Evolutionary conservation across 2,797 vertebrate genomes (phyloP).

Genomic region (Bovichtus diacanthus): DNA sequence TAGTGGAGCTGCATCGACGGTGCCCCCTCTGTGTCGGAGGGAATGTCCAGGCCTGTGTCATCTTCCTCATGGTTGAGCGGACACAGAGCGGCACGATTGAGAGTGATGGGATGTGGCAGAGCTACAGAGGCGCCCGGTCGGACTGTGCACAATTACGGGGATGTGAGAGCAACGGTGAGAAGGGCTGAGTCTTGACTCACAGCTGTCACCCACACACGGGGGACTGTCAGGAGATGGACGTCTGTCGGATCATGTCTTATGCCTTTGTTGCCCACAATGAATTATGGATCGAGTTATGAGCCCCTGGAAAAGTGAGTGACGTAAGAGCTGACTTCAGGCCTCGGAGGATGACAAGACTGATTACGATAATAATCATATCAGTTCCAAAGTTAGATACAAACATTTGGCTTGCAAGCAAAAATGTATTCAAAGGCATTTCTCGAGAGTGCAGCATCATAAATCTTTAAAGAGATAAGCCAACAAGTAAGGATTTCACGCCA

Average conservation of each 20-base stretch:
- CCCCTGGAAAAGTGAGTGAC: slow-evolving; percentile 42
- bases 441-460: background rate
- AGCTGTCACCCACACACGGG: slow-evolving; percentile 76
- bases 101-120: slow-evolving; percentile 80
- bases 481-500: slow-evolving; percentile 13
- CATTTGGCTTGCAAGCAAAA: slow-evolving; percentile 30
- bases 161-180: slow-evolving; percentile 69
- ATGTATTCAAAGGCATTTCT: slow-evolving; percentile 12
- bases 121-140: slow-evolving; percentile 59
- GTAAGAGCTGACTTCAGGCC: slow-evolving; percentile 36
- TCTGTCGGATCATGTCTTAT: slow-evolving; percentile 72
- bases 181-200: slow-evolving; percentile 67
- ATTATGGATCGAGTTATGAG: slow-evolving; percentile 74
- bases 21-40: slow-evolving; percentile 30
- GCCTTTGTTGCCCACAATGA: slow-evolving; percentile 60
- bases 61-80: slow-evolving; percentile 58
- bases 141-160: slow-evolving; percentile 78
- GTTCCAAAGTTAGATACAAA: slow-evolving; percentile 19
- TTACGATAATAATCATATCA: slow-evolving; percentile 18
- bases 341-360: slow-evolving; percentile 23
- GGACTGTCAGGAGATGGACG: slow-evolving; percentile 67
- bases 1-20: background rate
- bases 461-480: slow-evolving; percentile 25
- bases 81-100: slow-evolving; percentile 37
- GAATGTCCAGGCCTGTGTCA: slow-evolving; percentile 61